phyloP scores from a whole-genome alignment of 2,888 invertebrate species.

The Alviniconcha strummeri region DNA sequence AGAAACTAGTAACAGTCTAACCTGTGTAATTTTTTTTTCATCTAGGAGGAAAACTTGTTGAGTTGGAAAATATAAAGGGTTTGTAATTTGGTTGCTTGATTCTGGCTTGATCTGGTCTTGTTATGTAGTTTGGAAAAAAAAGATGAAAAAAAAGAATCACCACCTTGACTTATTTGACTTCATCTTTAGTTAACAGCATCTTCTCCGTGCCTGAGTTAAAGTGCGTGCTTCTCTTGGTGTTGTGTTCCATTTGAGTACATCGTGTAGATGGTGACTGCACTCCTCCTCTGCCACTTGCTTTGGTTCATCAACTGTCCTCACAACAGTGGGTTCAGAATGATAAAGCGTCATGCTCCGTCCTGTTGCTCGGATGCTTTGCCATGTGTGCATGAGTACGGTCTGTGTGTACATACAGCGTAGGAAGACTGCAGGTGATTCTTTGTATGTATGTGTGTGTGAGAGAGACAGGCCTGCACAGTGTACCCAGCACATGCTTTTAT shows the following conservation, averaged over 20 bases:
- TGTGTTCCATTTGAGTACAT: neutral
- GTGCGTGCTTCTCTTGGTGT: slow-evolving; percentile 7
- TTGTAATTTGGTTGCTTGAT: slow-evolving; percentile 24
- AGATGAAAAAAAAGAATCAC: neutral
- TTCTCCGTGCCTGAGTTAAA: neutral
- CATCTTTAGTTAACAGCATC: neutral
- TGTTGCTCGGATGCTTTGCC: too few relatives aligned
- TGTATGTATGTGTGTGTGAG: too few relatives aligned
- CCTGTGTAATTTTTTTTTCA: slow-evolving; percentile 13
- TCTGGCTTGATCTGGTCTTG: neutral
- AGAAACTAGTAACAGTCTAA: neutral
- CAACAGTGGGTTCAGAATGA: too few relatives aligned
- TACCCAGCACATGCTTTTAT: too few relatives aligned
- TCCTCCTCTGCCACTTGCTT: neutral
- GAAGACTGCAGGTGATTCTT: too few relatives aligned
- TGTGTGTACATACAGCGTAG: too few relatives aligned
- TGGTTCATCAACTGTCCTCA: too few relatives aligned
- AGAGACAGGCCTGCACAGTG: too few relatives aligned
- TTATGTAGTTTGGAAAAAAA: slow-evolving; percentile 1
- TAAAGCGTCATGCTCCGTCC: too few relatives aligned
- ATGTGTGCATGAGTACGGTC: too few relatives aligned
- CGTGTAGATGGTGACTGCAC: neutral
- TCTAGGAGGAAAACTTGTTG: slow-evolving; percentile 45
- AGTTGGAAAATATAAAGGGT: slow-evolving; percentile 42
- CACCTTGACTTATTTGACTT: neutral